Evolutionary conservation across 2,113 vertebrate species (phyloP).

Genomic region (Oreocharis arfaki): DNA sequence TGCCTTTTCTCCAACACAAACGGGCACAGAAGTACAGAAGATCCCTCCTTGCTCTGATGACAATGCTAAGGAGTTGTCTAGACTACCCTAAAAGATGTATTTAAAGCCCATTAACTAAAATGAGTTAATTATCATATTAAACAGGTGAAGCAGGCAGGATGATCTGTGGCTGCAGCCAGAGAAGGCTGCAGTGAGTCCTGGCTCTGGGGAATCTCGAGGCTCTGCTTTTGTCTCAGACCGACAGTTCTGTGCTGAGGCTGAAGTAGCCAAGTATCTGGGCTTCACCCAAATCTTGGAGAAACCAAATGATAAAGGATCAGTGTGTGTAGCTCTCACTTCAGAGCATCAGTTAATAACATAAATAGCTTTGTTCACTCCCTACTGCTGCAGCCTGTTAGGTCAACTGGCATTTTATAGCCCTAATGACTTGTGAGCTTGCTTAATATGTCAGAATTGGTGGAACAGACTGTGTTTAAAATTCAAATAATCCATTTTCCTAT

Average conservation of each 20-base stretch:
- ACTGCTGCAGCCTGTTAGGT: not conserved
- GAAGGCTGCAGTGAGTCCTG: not conserved
- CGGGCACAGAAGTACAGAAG: not conserved
- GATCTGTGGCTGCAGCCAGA: not conserved
- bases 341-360: not conserved
- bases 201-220: not conserved
- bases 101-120: not conserved
- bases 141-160: not conserved
- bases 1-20: not conserved
- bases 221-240: not conserved
- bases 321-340: not conserved
- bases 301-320: not conserved
- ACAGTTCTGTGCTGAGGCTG: not conserved
- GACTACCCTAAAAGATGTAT: not conserved
- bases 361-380: not conserved
- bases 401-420: not conserved
- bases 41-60: not conserved
- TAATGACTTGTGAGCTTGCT: not conserved
- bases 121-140: not conserved
- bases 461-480: constrained; percentile 36
- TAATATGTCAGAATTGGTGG: not conserved
- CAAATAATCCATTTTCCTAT: constrained; percentile 17
- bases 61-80: not conserved
- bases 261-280: not conserved
- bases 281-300: not conserved